A percentile compares a stretch with the other conserved stretches of the same genome.
These are phyloP conservation scores for Doris montereyensis DNA, from an alignment of 2,888 invertebrate species.

Conservation along the genomic window DNA sequence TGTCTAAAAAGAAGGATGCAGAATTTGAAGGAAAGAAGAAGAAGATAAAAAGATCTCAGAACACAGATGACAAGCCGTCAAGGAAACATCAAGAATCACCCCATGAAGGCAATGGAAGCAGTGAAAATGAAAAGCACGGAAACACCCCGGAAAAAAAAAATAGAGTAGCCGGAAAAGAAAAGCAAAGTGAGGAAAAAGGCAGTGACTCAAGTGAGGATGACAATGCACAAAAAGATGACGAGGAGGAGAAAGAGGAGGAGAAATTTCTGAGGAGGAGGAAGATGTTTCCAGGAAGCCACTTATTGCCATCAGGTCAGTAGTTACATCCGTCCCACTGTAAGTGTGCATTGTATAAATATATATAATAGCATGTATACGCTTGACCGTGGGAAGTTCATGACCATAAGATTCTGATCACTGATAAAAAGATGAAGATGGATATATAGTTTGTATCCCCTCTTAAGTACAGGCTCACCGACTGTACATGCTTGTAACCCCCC, in stretches of 20 bases:
- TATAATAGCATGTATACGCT: too few species aligned
- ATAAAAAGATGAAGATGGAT: too few species aligned
- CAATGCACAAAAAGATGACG: neutral
- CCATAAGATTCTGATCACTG: too few species aligned
- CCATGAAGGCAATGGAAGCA: neutral
- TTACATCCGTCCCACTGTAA: neutral
- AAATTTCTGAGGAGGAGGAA: neutral
- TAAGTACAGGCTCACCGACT: too few species aligned
- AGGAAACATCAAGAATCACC: neutral
- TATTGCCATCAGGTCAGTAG: slow-evolving; percentile 32
- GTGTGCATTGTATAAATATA: neutral
- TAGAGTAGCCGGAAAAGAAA: neutral
- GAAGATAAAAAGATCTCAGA: neutral
- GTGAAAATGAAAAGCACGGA: neutral
- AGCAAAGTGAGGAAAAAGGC: neutral
- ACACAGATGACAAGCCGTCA: neutral
- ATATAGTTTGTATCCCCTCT: too few species aligned
- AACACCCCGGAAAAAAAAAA: neutral
- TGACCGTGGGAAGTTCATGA: too few species aligned
- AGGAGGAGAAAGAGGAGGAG: slow-evolving; percentile 1
- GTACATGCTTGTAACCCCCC: too few species aligned
- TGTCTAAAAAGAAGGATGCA: neutral
- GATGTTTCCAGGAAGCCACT: slow-evolving; percentile 27
- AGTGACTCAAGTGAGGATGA: neutral
- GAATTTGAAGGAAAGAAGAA: neutral